Conservation (phyloP, 2,797 vertebrate species). For the Pangasius mekongensis region DNA sequence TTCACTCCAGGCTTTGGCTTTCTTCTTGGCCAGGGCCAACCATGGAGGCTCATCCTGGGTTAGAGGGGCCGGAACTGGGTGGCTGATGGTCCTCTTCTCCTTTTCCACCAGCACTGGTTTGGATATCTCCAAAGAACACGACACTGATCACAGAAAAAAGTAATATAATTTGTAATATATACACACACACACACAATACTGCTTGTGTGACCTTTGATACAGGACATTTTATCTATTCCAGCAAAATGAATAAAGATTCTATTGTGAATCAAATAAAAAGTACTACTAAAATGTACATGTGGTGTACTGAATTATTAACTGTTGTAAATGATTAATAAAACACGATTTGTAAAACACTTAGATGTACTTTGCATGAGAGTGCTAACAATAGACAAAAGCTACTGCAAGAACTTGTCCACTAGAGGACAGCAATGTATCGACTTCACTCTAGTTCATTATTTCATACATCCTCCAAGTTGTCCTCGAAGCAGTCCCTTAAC, state of each 20-base stretch:
- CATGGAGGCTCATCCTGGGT: conserved; percentile 84
- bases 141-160: conserved; percentile 59
- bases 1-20: conserved; percentile 93
- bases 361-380: not conserved
- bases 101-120: conserved; percentile 66
- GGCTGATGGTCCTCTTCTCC: conserved; percentile 65
- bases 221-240: not conserved
- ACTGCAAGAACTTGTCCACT: conserved; percentile 29
- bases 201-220: not conserved
- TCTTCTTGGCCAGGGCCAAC: conserved; percentile 93
- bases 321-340: not conserved
- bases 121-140: conserved; percentile 65
- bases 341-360: not conserved
- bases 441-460: not conserved
- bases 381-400: not conserved
- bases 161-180: not conserved
- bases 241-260: not conserved
- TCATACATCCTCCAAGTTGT: not conserved
- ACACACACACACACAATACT: too few species aligned
- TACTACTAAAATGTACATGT: not conserved
- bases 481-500: conserved; percentile 4
- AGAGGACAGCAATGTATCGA: conserved; percentile 47
- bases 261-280: not conserved
- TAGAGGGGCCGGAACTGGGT: conserved; percentile 62
- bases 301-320: not conserved